Evolutionary conservation across 2,113 vertebrate genomes (phyloP), one percentile per base, ranked within the genome.

Genomic region (Pseudopipra pipra): DNA sequence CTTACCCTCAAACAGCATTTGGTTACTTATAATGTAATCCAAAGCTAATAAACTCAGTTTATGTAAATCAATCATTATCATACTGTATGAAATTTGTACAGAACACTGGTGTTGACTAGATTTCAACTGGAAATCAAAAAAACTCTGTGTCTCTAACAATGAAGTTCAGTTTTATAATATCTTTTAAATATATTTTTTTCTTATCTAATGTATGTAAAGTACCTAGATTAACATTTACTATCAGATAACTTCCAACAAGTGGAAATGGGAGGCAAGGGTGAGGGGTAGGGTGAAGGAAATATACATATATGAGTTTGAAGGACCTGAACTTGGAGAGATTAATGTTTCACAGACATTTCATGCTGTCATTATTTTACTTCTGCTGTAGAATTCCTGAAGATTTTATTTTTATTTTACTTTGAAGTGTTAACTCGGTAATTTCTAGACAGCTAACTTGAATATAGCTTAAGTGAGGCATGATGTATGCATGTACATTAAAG

Each of bases 231-330:
- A 17, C 39, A 41, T 51, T 79, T 83, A 27, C 8, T 37, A 63
- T 14, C 11, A 35, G 12, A 75, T 20, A 66, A 5, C 5, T 79
- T 79, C 13, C 28, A 59, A 37, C 5, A 33, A 28, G 4, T 12
- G 28, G 44, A 59, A 76, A 80, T 21, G 2, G 0, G 6, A 15
- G 4, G 6, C 0, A 1, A n/a, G 24, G 11, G 3, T 8, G 1
- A 2, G n/a, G 10, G 7, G 3, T 2, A 12, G 17, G 0, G 0
- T 8, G 21, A 30, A 18, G 23, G 25, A 51, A 71, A 6, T 25
- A 31, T 41, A 9, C 2, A 5, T 39, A 3, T 21, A 35, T 31
- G 9, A 56, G 9, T 66, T 81, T 51, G 46, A 80, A 70, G 12
- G 18, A 77, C 24, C 18, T 84, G 33, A 85, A 39, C 18, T 70